phyloP scores from a whole-genome alignment of 2,797 vertebrate species.

The Gobionotothen gibberifrons region DNA sequence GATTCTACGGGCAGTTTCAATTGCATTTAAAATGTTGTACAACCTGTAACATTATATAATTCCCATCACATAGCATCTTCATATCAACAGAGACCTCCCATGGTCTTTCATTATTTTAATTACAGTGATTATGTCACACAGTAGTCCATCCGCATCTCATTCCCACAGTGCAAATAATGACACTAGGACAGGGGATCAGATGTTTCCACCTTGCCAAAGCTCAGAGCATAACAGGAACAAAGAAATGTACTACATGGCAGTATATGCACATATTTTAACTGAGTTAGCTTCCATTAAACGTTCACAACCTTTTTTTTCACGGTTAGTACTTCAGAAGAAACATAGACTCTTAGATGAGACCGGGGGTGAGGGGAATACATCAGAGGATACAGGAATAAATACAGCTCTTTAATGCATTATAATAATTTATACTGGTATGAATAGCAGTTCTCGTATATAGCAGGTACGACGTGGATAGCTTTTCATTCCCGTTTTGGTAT shows the following conservation, averaged over 20 bases:
- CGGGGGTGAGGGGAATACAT: conserved; percentile 55
- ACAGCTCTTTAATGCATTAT: conserved; percentile 72
- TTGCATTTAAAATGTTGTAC: conserved; percentile 50
- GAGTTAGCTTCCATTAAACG: conserved; percentile 57
- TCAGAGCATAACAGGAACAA: conserved; percentile 58
- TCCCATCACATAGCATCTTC: conserved; percentile 26
- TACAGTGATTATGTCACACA: conserved; percentile 45
- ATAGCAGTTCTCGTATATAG: conserved; percentile 72
- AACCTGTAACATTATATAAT: conserved; percentile 46
- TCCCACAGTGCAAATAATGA: conserved; percentile 58
- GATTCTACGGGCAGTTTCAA: conserved; percentile 54
- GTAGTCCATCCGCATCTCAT: conserved; percentile 37
- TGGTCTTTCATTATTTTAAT: conserved; percentile 29
- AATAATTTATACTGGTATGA: conserved; percentile 70
- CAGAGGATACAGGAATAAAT: conserved; percentile 81
- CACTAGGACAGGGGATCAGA: conserved; percentile 41
- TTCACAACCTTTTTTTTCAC: conserved; percentile 67
- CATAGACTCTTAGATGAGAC: conserved; percentile 51
- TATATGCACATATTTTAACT: conserved; percentile 63
- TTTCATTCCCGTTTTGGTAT: conserved; percentile 68
- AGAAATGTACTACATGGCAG: conserved; percentile 58
- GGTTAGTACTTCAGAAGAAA: conserved; percentile 62
- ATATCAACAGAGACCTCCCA: conserved; percentile 42
- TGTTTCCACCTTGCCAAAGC: conserved; percentile 45
- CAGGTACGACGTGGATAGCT: conserved; percentile 62